A percentile compares a stretch with the other conserved stretches of the same genome.
phyloP scores from a whole-genome alignment of 53 echinoderm and acorn worm genomes.

The Stichopus horrens region DNA sequence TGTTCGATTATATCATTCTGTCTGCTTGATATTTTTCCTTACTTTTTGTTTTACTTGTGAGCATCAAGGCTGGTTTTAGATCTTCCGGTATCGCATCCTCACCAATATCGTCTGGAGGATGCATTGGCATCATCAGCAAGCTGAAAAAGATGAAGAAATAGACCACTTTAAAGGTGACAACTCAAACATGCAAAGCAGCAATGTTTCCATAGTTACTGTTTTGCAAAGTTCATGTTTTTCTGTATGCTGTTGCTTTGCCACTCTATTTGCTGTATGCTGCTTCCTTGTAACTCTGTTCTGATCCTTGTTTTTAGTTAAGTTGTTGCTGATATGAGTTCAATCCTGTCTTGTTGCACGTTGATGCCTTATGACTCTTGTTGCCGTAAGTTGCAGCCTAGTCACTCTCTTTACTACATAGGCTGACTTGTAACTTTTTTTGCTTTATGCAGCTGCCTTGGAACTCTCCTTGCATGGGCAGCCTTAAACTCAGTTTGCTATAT shows the following conservation, averaged over 20 bases:
- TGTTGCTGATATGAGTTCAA: too few species aligned
- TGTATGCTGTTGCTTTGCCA: background rate
- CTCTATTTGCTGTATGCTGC: too few species aligned
- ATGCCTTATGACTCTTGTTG: background rate
- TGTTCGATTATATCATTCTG: too few species aligned
- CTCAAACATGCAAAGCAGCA: background rate
- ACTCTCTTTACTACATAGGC: too few species aligned
- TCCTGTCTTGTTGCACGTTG: background rate
- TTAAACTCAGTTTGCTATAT: too few species aligned
- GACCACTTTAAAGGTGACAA: background rate
- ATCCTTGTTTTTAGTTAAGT: too few species aligned
- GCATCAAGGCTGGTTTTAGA: constrained; percentile 71
- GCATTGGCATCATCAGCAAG: constrained; percentile 70
- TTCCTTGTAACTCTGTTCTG: too few species aligned
- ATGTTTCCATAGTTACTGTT: background rate
- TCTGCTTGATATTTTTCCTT: background rate
- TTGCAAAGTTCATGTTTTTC: background rate
- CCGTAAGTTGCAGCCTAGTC: too few species aligned
- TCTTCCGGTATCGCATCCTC: constrained; percentile 52
- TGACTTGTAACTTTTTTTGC: too few species aligned
- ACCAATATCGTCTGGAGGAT: constrained; percentile 61
- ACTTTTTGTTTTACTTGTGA: constrained; percentile 63
- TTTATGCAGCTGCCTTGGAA: too few species aligned
- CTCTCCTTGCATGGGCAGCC: too few species aligned
- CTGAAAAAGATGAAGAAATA: constrained; percentile 41